Evolutionary conservation across 2,113 vertebrate genomes (phyloP).

Genomic region (Pedionomus torquatus): DNA sequence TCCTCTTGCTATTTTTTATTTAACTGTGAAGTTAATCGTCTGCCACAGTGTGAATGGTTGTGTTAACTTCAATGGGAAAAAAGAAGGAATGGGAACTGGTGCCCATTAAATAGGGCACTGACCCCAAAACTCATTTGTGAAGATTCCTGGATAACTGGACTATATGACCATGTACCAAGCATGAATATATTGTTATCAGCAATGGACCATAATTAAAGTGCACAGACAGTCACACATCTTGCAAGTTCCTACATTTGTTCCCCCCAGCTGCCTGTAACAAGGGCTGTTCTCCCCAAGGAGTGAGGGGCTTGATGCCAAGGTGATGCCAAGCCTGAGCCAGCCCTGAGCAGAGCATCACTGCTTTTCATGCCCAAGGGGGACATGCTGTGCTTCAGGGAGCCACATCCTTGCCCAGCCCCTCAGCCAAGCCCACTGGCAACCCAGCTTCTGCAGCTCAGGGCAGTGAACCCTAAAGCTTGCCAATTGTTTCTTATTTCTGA

Average conservation of each 20-base stretch:
- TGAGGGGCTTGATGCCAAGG: fast-evolving
- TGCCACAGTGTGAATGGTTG: not conserved
- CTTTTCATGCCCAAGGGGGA: fast-evolving
- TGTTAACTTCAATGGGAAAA: not conserved
- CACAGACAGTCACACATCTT: not conserved
- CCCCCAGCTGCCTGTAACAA: too few relatives aligned
- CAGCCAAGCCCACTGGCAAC: not conserved
- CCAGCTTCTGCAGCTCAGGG: too few relatives aligned
- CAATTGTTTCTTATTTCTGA: not conserved
- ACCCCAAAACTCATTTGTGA: not conserved
- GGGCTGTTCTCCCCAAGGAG: not conserved
- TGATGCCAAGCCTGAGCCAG: fast-evolving
- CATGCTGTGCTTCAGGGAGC: too few relatives aligned
- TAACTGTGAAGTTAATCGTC: not conserved
- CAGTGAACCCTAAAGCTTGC: too few relatives aligned
- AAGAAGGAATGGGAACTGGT: not conserved
- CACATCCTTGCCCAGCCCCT: fast-evolving
- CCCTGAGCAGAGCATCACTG: not conserved
- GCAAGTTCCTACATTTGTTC: fast-evolving
- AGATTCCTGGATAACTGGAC: not conserved
- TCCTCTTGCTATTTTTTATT: not conserved
- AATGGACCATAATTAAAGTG: fast-evolving
- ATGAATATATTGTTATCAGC: fast-evolving
- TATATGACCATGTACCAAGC: fast-evolving
- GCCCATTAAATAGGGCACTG: not conserved